phyloP scores from a whole-genome alignment of 2,797 vertebrate species.

The Cyprinodon diabolis region DNA sequence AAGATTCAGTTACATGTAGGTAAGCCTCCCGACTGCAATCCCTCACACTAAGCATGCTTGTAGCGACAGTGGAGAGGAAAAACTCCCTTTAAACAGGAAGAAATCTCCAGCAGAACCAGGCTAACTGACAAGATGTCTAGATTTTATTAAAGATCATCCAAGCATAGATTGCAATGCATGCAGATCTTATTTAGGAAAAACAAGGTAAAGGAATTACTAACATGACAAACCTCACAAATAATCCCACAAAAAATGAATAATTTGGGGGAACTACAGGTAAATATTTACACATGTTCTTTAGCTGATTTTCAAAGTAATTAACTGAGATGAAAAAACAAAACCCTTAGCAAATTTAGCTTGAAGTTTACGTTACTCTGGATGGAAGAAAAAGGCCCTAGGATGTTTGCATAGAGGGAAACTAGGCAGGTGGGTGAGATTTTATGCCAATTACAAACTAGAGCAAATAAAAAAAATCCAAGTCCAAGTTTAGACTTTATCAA shows the following conservation, averaged over 20 bases:
- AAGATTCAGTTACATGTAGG: neutral
- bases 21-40: no score
- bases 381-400: neutral
- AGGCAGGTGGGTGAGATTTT: conserved; percentile 37
- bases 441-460: conserved; percentile 34
- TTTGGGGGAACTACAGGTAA: neutral
- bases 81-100: no score
- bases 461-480: conserved; percentile 47
- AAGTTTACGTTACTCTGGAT: conserved; percentile 11
- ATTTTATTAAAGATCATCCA: neutral
- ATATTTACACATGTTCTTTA: conserved; percentile 1
- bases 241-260: neutral
- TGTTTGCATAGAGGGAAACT: conserved; percentile 13
- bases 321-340: conserved; percentile 4
- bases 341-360: neutral
- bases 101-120: no score
- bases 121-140: neutral
- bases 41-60: no score
- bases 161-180: neutral
- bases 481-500: conserved; percentile 31
- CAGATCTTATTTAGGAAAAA: neutral
- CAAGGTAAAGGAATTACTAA: neutral
- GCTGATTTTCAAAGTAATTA: conserved; percentile 2
- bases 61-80: no score
- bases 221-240: conserved; percentile 2